Evolutionary conservation across 2,113 vertebrate species (phyloP).

Genomic region (Gyps fulvus): DNA sequence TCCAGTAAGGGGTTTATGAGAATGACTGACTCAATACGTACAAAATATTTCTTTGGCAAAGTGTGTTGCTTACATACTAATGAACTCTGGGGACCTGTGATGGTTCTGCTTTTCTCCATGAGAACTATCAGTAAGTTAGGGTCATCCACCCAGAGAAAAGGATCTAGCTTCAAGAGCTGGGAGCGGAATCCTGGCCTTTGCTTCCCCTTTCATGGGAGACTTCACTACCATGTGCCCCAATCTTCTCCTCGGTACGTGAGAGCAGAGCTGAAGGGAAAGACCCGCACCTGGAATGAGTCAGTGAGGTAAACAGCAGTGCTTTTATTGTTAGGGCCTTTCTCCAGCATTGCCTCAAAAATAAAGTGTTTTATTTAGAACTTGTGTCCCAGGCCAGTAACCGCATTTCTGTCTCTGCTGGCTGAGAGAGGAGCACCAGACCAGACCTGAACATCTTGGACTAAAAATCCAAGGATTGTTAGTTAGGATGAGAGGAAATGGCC

Average conservation of each 20-base stretch:
- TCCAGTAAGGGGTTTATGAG: neutral
- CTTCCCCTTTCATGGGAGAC: neutral
- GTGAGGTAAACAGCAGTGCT: neutral
- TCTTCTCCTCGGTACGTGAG: neutral
- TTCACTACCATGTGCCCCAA: accelerated
- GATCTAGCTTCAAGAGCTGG: neutral
- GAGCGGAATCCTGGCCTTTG: neutral
- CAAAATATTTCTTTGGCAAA: neutral
- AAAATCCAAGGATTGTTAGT: neutral
- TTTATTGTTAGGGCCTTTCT: neutral
- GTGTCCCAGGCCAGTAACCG: neutral
- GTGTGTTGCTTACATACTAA: neutral
- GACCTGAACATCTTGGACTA: neutral
- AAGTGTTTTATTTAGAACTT: neutral
- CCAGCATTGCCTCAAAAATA: neutral
- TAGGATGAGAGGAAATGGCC: neutral
- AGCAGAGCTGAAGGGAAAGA: neutral
- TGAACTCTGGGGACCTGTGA: neutral
- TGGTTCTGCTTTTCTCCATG: neutral
- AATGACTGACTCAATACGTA: neutral
- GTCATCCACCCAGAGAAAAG: neutral
- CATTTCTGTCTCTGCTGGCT: neutral
- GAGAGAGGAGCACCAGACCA: neutral
- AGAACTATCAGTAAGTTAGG: neutral
- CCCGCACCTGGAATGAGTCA: neutral